Conservation (phyloP, 2,113 vertebrate genomes). For the Periophthalmus modestus region DNA sequence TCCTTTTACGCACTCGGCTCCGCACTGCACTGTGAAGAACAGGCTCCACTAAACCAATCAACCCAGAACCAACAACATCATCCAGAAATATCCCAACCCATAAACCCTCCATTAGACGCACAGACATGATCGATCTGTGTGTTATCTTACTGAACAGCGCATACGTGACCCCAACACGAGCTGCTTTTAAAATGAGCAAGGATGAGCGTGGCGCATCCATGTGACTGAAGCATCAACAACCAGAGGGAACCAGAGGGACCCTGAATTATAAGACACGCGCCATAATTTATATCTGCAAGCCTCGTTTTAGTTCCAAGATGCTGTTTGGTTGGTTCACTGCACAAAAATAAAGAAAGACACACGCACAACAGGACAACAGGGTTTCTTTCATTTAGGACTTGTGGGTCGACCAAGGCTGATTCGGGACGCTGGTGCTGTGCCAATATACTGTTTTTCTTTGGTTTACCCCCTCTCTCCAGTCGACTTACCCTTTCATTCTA, state of each 20-base stretch:
- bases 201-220: slow-evolving; percentile 50
- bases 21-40: not conserved
- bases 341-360: not conserved
- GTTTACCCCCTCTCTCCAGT: slow-evolving; percentile 15
- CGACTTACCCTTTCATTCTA: slow-evolving; percentile 26
- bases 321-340: slow-evolving; percentile 9
- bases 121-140: not conserved
- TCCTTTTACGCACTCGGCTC: slow-evolving; percentile 1
- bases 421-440: slow-evolving; percentile 8
- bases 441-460: slow-evolving; percentile 15
- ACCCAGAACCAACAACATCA: not conserved
- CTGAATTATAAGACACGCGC: slow-evolving; percentile 26
- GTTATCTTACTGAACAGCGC: not conserved
- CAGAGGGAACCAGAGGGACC: slow-evolving; percentile 20
- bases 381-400: not conserved
- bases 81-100: not conserved
- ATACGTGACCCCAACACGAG: slow-evolving; percentile 6
- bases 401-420: not conserved
- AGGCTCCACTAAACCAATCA: not conserved
- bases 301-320: not conserved
- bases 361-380: not conserved
- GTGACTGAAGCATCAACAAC: slow-evolving; percentile 52
- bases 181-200: slow-evolving; percentile 35
- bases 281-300: not conserved
- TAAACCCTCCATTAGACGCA: slow-evolving; percentile 9